Percentiles rank a stretch among this genome's conserved stretches.
phyloP scores from a whole-genome alignment of 2,113 vertebrate genomes.

The Cynopterus brachyotis region DNA sequence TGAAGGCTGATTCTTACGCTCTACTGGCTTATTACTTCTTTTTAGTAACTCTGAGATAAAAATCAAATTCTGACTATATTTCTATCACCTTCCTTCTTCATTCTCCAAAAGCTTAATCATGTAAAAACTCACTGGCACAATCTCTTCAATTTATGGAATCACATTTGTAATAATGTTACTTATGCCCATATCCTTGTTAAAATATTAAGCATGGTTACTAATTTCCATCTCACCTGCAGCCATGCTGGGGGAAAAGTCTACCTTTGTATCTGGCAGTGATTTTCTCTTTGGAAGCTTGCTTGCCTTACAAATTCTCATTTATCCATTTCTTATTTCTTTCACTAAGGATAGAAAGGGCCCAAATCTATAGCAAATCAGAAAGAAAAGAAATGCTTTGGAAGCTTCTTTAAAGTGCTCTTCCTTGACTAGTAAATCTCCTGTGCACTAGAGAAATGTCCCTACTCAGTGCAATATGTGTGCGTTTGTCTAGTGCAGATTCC shows the following conservation, averaged over 20 bases:
- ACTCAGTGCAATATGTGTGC: background rate
- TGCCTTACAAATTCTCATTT: background rate
- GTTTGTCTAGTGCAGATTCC: background rate
- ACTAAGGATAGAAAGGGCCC: background rate
- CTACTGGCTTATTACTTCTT: conserved; percentile 67
- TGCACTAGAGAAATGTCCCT: background rate
- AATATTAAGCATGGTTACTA: conserved; percentile 59
- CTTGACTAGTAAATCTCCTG: background rate
- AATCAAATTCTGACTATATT: conserved; percentile 75
- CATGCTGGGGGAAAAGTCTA: background rate
- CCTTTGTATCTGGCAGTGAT: background rate
- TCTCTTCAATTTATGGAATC: conserved; percentile 52
- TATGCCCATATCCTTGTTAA: conserved; percentile 63
- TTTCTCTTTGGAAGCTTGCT: conserved; percentile 41
- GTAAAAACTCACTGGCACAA: conserved; percentile 12
- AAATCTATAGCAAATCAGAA: background rate
- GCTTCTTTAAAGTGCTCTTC: background rate
- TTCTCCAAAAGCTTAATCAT: conserved; percentile 55
- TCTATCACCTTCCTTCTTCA: conserved; percentile 21
- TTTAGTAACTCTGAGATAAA: conserved; percentile 72
- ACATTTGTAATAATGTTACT: conserved; percentile 42
- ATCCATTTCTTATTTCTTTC: background rate
- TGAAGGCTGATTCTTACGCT: conserved; percentile 71
- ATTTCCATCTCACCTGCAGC: background rate
- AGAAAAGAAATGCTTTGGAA: background rate